Percentiles rank a stretch among this genome's conserved stretches.
Evolutionary conservation across 2,113 vertebrate species (phyloP).

Genomic region (Taxidea taxus): DNA sequence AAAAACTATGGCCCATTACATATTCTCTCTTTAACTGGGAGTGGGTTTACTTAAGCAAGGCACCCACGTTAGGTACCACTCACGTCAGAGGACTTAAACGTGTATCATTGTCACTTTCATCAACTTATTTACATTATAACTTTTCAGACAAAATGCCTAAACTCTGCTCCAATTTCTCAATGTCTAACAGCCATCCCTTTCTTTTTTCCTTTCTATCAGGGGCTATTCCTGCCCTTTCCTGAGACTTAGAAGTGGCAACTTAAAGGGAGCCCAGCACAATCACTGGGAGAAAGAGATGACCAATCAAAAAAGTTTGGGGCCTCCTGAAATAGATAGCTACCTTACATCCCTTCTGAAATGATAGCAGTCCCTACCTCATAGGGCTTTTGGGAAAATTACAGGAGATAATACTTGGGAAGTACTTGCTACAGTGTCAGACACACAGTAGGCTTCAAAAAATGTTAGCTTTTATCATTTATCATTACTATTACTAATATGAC

Average conservation of each 20-base stretch:
- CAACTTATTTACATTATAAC: neutral
- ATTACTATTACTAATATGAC: neutral
- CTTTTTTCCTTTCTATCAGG: neutral
- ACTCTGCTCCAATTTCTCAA: neutral
- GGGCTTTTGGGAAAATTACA: neutral
- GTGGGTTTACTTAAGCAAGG: neutral
- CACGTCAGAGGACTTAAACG: neutral
- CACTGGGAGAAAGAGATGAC: neutral
- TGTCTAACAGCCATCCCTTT: neutral
- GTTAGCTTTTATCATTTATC: constrained; percentile 12
- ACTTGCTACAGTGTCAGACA: neutral
- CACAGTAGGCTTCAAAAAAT: neutral
- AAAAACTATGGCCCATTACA: neutral
- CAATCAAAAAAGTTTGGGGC: neutral
- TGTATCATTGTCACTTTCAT: neutral
- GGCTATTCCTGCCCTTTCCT: neutral
- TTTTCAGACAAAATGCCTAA: neutral
- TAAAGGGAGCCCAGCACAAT: neutral
- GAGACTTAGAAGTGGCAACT: neutral
- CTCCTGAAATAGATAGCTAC: neutral
- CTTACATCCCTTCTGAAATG: neutral
- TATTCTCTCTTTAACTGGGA: neutral
- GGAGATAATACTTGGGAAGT: neutral
- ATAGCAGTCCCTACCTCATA: neutral
- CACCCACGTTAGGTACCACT: neutral